A percentile compares a stretch with the other conserved stretches of the same genome.
phyloP scores from a whole-genome alignment of 2,888 invertebrate genomes.

The Timandra comae region DNA sequence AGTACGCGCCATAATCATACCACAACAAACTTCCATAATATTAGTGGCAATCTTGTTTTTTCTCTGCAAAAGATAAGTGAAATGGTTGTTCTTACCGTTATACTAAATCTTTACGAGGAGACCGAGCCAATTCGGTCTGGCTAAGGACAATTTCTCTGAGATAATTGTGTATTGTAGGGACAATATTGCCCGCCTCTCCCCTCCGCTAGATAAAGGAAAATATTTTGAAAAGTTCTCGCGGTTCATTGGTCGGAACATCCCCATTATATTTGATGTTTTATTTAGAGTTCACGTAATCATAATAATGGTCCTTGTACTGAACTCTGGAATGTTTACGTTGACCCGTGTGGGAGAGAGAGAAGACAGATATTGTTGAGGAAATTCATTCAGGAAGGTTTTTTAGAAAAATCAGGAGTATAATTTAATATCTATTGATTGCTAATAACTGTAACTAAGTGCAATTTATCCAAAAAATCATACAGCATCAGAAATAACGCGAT shows the following conservation, averaged over 20 bases:
- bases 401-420: too few species aligned
- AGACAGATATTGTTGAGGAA: too few species aligned
- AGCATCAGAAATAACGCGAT: too few species aligned
- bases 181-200: conserved; percentile 23
- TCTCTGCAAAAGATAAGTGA: conserved; percentile 14
- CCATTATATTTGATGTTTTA: conserved; percentile 2
- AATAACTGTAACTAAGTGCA: too few species aligned
- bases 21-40: too few species aligned
- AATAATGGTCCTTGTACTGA: too few species aligned
- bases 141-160: conserved; percentile 33
- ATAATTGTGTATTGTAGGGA: conserved; percentile 33
- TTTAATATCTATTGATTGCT: too few species aligned
- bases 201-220: conserved; percentile 26
- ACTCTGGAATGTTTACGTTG: too few species aligned
- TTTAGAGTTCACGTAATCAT: conserved; percentile 1
- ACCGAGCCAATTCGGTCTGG: conserved; percentile 25
- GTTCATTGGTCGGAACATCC: conserved; percentile 6
- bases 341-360: too few species aligned
- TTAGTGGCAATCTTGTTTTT: conserved; percentile 11
- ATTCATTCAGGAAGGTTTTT: too few species aligned
- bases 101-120: conserved; percentile 30
- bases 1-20: too few species aligned
- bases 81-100: conserved; percentile 16
- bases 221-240: conserved; percentile 27
- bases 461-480: too few species aligned